A percentile compares a stretch with the other conserved stretches of the same genome.
Conservation (phyloP, 2,113 vertebrate genomes). For the Raphicerus campestris region DNA sequence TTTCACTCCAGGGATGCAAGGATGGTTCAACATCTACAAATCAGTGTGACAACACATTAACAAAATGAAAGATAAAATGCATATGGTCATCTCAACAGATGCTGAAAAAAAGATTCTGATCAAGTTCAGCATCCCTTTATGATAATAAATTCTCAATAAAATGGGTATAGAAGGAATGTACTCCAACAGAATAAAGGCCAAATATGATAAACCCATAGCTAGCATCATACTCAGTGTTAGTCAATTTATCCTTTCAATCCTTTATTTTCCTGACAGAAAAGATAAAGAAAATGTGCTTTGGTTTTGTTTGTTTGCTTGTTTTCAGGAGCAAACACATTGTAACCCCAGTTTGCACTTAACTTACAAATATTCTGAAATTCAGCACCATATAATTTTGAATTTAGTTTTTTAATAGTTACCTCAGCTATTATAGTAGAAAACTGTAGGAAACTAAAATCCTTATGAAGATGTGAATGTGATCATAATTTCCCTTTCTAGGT, state of each 20-base stretch:
- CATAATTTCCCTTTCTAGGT: background rate
- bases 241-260: background rate
- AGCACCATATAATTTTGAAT: background rate
- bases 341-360: background rate
- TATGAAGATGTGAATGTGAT: background rate
- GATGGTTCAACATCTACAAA: background rate
- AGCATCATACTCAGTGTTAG: background rate
- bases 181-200: background rate
- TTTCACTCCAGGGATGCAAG: background rate
- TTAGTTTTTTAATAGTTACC: background rate
- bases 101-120: background rate
- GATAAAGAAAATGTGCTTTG: background rate
- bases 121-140: background rate
- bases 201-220: background rate
- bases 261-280: background rate
- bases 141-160: background rate
- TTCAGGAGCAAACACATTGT: background rate
- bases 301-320: background rate
- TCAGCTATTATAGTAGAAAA: background rate
- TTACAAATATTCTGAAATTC: background rate
- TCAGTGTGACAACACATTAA: background rate
- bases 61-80: background rate
- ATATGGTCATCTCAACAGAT: background rate
- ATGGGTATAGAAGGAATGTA: background rate
- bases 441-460: background rate